Base-by-base conservation (phyloP, 1,140 invertebrate genomes). In the Macrobrachium nipponense region DNA sequence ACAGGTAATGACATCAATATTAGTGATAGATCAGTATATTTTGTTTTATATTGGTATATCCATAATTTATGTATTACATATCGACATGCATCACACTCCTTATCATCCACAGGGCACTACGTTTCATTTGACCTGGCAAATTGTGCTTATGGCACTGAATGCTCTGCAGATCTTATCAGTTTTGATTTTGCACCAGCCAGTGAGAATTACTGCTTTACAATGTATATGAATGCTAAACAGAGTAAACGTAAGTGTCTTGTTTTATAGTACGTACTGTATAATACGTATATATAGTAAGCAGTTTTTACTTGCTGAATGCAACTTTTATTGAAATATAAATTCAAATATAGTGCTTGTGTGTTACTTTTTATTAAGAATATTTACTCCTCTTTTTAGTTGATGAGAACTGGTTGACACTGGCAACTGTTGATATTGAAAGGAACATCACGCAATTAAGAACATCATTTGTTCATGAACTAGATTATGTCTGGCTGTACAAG, bases 391-490 rank as follows among this genome's bases (percentile, higher is more conserved):
- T 77, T 78, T 44, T 44, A 85, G 83, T 18, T 51, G 36, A 72
- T 43, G 44, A 20, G 20, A 85, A 85, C 70, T n/a, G 43, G 20
- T 12, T 85, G 51, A 36, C 20, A 8, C 11, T 85, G 14, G 66
- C 70, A 43, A n/a, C 79, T 20, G 58, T 85, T 11, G 79, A 85
- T 72, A 66, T 80, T 18, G 83, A 85, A 73, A 75, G 70, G 15
- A 85, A 85, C 58, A 36, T 66, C n/a, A 17, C 66, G 2, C 61
- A 18, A 27, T 12, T 58, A 0, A 60, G 18, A 11, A 20, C 18
- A 11, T 60, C 44, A 0, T 73, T 75, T 12, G 17, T n/a, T 51
- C 72, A 77, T 18, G n/a, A 6, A 1, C 11, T 43, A 20, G 51
- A 85, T 27, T 43, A 70, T 77, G 14, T 61, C 5, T 85, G 83